Base-by-base conservation (phyloP, 2,113 vertebrate genomes). In the Empidonax alnorum region DNA sequence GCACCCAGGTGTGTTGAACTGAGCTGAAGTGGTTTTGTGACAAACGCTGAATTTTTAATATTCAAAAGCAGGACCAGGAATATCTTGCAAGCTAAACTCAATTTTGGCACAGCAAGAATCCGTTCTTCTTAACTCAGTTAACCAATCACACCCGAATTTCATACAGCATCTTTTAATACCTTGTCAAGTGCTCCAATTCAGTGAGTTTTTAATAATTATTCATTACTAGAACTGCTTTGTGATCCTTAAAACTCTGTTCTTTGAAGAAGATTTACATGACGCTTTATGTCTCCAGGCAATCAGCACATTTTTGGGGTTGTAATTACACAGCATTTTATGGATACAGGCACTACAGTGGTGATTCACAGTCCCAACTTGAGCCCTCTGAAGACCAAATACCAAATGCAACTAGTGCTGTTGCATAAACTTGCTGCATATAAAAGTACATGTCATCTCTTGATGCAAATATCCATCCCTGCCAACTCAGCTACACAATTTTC, bases 1-100 rank as follows among this genome's bases (percentile, higher is more conserved):
- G 90, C 88, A 96, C 93, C 90, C 93, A 94, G 93, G 88, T 96
- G 96, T 96, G 92, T 39, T 71, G 58, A 94, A 68, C 92, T 35
- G 66, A 93, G 52, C 61, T 93, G 88, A 94, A 97, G 90, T 90
- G 90, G 52, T 71, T 96, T 89, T 96, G 65, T 84, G 86, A 86
- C 76, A 84, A 92, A 93, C 16, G 25, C 14, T 53, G 76, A 33
- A 53, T 90, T 78, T 92, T 96, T 93, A 92, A 74, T 93, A 93
- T 78, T 94, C 83, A 90, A 90, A 92, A 92, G 65, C 56, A 91
- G 61, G 35, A 59, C 35, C 24, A 68, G 79, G 27, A 84, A 61
- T 59, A 80, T 72, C 75, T 89, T 78, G 65, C 73, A 90, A 90
- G 75, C 56, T 56, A 85, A 90, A 63, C 37, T 75, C 65, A 77